Evolutionary conservation across 2,113 vertebrate genomes (phyloP).

Genomic region (Silurus asotus): DNA sequence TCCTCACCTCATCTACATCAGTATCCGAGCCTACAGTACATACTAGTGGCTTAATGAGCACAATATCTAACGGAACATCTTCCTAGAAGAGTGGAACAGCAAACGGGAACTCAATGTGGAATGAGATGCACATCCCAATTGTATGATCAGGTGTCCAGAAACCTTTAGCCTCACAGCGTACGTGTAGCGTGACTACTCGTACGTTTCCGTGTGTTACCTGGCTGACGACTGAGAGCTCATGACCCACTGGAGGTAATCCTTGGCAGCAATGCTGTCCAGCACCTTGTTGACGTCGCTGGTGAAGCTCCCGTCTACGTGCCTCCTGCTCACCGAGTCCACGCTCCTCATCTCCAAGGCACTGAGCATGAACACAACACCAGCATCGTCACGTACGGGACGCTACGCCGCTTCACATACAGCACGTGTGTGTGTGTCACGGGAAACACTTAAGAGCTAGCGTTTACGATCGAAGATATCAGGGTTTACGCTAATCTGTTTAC

Average conservation of each 20-base stretch:
- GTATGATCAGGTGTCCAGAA: no score
- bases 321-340: slow-evolving; percentile 73
- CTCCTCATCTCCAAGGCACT: slow-evolving; percentile 77
- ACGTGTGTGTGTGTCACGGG: background rate
- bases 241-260: slow-evolving; percentile 94
- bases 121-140: no score
- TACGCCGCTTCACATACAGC: background rate
- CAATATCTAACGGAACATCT: no score
- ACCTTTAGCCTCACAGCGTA: no score
- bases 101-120: no score
- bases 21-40: no score
- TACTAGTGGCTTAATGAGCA: no score
- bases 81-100: no score
- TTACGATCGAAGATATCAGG: background rate
- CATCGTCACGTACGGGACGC: slow-evolving; percentile 5
- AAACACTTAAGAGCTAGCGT: background rate
- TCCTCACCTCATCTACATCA: no score
- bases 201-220: slow-evolving; percentile 56
- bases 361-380: slow-evolving; percentile 63
- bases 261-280: slow-evolving; percentile 89
- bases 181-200: no score
- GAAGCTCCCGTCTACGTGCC: slow-evolving; percentile 94
- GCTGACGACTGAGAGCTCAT: slow-evolving; percentile 85
- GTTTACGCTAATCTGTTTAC: background rate
- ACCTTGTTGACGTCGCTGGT: slow-evolving; percentile 93